Conservation (phyloP, 2,888 invertebrate species). For the Brachynemurus nebulosus region DNA sequence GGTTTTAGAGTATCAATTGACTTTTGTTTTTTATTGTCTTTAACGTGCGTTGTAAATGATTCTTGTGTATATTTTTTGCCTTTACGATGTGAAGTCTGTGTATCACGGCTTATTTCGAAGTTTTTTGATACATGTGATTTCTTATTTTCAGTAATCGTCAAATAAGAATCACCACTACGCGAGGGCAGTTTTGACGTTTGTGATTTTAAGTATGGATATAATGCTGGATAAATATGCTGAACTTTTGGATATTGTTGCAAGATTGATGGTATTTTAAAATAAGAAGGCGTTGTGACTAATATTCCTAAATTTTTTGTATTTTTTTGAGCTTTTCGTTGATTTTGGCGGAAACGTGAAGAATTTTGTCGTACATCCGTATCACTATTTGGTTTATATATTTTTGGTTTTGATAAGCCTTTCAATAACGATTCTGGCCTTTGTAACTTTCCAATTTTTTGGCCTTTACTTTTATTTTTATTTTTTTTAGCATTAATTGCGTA, state of each 20-base stretch:
- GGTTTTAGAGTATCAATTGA: background rate
- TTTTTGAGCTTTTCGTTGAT: slow-evolving; percentile 15
- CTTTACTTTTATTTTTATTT: slow-evolving; percentile 43
- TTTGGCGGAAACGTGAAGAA: slow-evolving; percentile 3
- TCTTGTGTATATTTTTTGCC: slow-evolving; percentile 24
- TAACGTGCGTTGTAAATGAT: background rate
- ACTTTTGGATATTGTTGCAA: slow-evolving; percentile 64
- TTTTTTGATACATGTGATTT: slow-evolving; percentile 29
- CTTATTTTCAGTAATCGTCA: slow-evolving; percentile 23
- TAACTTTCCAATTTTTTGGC: slow-evolving; percentile 35
- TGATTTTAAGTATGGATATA: slow-evolving; percentile 35
- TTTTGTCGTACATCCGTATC: slow-evolving; percentile 13
- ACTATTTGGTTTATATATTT: slow-evolving; percentile 23
- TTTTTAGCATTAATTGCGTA: slow-evolving; percentile 35
- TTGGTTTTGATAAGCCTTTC: slow-evolving; percentile 33
- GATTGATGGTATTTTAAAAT: slow-evolving; percentile 42
- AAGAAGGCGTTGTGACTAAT: slow-evolving; percentile 11
- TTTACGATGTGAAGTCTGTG: slow-evolving; percentile 29
- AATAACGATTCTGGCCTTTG: slow-evolving; percentile 40
- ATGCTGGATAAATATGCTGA: slow-evolving; percentile 61
- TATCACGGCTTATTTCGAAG: slow-evolving; percentile 32
- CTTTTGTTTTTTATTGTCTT: slow-evolving; percentile 4
- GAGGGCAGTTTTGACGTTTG: slow-evolving; percentile 32
- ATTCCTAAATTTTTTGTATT: slow-evolving; percentile 12
- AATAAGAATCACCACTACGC: slow-evolving; percentile 17